Evolutionary conservation across 2,113 vertebrate species (phyloP), one percentile per base, ranked within the genome.

Genomic region (Lethenteron reissneri): DNA sequence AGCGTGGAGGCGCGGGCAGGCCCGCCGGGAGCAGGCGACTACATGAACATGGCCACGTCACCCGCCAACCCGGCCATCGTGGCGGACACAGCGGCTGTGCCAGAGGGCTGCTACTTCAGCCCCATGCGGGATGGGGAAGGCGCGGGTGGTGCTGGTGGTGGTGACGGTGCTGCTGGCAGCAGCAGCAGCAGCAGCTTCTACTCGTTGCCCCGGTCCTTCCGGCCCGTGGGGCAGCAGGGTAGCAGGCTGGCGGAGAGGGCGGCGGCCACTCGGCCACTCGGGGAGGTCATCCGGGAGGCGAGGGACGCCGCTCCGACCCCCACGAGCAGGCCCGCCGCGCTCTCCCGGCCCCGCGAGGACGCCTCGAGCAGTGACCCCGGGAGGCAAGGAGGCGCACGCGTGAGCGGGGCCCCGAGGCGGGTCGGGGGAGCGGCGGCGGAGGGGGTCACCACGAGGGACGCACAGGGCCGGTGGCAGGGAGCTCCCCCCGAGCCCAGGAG

Each of bases 401-500:
- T 68, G n/a, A n/a, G n/a, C 64, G 25, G 21, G 25, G 25, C n/a
- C 64, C 25, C n/a, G 11, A 68, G 10, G n/a, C 64, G 25, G 64
- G 64, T 21, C 64, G 64, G 64, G n/a, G n/a, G n/a, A 68, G 64
- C 64, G n/a, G n/a, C n/a, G 25, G 25, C n/a, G 64, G 64, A 68
- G 25, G 64, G 21, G 64, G 25, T 11, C 64, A 8, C 64, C 64
- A 9, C 11, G 64, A 17, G 11, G 25, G 11, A 25, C 9, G n/a
- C 64, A 10, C 64, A 68, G n/a, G n/a, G n/a, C 8, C 64, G 25
- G 25, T 68, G 10, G 9, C 64, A 17, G 10, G 25, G n/a, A n/a
- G 64, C n/a, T 71, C 81, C 83, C 7, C 76, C 83, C 0, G 86
- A 86, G 77, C 86, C 87, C 73, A 87, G 85, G 76, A 89, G 87